Evolutionary conservation across 2,888 invertebrate species (phyloP).

Genomic region (Drosophila atripex): DNA sequence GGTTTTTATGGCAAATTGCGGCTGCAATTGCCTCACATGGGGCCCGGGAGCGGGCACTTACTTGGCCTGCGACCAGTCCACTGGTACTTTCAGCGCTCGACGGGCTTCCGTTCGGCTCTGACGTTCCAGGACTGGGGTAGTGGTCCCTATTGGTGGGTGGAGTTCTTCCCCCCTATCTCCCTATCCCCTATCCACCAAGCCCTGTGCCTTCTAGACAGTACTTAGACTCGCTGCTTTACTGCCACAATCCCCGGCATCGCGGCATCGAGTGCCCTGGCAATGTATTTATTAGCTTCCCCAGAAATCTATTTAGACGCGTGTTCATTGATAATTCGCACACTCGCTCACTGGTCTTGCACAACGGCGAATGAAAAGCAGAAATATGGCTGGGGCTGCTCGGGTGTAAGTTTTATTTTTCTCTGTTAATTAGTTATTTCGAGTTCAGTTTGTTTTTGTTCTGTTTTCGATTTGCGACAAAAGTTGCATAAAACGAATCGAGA

Average conservation of each 20-base stretch:
- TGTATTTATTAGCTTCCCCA: conserved; percentile 19
- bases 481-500: conserved; percentile 17
- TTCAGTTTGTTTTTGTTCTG: background rate
- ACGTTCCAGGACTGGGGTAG: no score
- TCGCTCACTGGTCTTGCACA: conserved; percentile 10
- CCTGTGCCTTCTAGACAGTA: conserved; percentile 6
- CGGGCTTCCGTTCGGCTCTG: no score
- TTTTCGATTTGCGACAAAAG: conserved; percentile 7
- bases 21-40: conserved; percentile 28
- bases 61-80: background rate
- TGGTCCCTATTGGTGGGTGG: no score
- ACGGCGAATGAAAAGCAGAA: conserved; percentile 8
- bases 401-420: conserved; percentile 30
- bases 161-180: no score
- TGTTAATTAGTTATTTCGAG: conserved; percentile 20
- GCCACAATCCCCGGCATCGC: conserved; percentile 8
- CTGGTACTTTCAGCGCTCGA: no score
- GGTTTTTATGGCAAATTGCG: conserved; percentile 8
- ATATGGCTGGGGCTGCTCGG: conserved; percentile 17
- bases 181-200: no score
- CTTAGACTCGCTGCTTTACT: conserved; percentile 7
- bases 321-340: conserved; percentile 28
- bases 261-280: conserved; percentile 10
- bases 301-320: conserved; percentile 10
- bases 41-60: background rate